Conservation (phyloP, 37 sponge, comb jelly and placozoan genomes). For the Theonella swinhoei region DNA sequence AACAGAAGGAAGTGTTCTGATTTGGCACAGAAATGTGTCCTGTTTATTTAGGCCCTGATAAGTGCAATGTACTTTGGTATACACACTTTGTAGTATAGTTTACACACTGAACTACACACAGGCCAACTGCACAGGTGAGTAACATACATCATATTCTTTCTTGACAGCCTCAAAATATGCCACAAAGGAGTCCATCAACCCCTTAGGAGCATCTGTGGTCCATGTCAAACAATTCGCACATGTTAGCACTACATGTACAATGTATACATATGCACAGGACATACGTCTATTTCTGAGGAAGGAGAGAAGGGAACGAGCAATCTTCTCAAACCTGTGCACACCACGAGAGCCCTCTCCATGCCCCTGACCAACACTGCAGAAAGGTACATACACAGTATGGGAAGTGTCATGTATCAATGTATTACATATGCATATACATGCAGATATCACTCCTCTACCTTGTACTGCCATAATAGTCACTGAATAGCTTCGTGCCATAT, state of each 20-base stretch:
- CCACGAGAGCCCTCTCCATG: conserved; percentile 29
- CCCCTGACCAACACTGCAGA: neutral
- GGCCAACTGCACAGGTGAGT: no score
- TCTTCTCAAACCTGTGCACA: conserved; percentile 24
- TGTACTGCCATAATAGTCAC: neutral
- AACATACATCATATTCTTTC: conserved; percentile 72
- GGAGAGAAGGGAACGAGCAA: conserved; percentile 20
- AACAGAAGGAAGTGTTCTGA: no score
- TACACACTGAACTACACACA: no score
- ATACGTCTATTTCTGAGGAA: conserved; percentile 33
- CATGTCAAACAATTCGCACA: neutral
- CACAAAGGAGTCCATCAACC: conserved; percentile 20
- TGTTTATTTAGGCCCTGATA: no score
- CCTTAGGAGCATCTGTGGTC: conserved; percentile 1
- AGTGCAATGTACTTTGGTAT: no score
- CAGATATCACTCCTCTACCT: neutral
- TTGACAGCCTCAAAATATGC: conserved; percentile 48
- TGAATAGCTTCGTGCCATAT: neutral
- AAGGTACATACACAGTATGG: no score
- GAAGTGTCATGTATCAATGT: no score
- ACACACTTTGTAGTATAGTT: no score
- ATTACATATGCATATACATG: no score
- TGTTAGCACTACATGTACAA: no score
- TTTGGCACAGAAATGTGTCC: no score
- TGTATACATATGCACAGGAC: conserved; percentile 7